These are phyloP conservation scores for Morbakka virulenta DNA, from an alignment of 30 jellyfish, hydroid and myxozoan genomes.

Conservation along the genomic window DNA sequence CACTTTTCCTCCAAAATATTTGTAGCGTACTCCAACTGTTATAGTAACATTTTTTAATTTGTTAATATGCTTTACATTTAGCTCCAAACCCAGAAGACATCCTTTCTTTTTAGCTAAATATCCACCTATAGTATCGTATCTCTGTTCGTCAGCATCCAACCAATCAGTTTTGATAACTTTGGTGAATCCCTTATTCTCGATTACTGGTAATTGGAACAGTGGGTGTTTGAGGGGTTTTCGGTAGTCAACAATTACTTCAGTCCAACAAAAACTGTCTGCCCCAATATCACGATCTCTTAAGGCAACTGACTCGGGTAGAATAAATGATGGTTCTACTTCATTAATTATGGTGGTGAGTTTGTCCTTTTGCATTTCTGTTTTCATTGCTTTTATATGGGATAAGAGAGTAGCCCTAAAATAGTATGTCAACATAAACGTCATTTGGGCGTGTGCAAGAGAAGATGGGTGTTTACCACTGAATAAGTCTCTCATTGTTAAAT, in stretches of 20 bases:
- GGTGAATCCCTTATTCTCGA: conserved; percentile 39
- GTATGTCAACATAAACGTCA: conserved; percentile 57
- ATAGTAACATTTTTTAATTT: conserved; percentile 31
- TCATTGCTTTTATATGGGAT: conserved; percentile 5
- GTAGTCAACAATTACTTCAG: conserved; percentile 67
- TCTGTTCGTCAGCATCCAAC: conserved; percentile 71
- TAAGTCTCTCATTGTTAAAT: conserved; percentile 38
- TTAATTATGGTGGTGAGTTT: not conserved
- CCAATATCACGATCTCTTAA: conserved; percentile 12
- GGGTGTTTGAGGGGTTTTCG: conserved; percentile 59
- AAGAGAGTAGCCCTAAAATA: conserved; percentile 47
- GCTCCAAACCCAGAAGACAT: conserved; percentile 18
- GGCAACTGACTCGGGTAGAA: not conserved
- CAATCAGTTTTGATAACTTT: conserved; percentile 55
- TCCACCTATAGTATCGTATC: conserved; percentile 78
- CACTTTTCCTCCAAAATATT: conserved; percentile 67
- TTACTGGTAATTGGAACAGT: conserved; percentile 45
- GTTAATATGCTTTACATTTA: conserved; percentile 27
- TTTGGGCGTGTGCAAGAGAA: conserved; percentile 93
- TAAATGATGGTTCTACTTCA: not conserved
- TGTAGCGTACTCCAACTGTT: conserved; percentile 51
- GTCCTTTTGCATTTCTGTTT: not conserved
- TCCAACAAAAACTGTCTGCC: conserved; percentile 72
- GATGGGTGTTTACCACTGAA: conserved; percentile 84
- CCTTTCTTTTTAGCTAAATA: conserved; percentile 23